Evolutionary conservation across 2,113 vertebrate species (phyloP).

Genomic region (Grammomys surdaster): DNA sequence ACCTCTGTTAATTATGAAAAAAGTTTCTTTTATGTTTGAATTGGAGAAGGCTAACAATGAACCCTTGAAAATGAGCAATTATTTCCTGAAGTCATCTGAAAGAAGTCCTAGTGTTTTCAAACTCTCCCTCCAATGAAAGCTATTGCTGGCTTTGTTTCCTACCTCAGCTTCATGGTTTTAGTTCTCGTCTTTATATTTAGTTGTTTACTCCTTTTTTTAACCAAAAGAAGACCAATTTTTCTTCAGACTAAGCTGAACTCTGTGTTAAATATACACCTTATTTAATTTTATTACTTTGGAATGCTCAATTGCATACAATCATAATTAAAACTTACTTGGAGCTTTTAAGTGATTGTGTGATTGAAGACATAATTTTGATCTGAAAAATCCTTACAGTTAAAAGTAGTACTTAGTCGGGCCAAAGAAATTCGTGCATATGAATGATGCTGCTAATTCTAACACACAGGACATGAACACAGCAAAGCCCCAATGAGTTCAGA

Average conservation of each 20-base stretch:
- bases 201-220: neutral
- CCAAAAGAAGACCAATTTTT: neutral
- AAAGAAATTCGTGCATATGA: neutral
- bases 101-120: neutral
- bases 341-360: neutral
- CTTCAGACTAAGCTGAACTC: neutral
- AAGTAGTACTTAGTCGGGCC: too few relatives aligned
- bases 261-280: neutral
- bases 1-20: neutral
- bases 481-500: neutral
- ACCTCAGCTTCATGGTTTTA: neutral
- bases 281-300: conserved; percentile 7
- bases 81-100: neutral
- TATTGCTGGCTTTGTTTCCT: neutral
- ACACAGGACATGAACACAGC: neutral
- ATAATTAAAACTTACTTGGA: neutral
- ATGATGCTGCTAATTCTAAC: neutral
- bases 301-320: neutral
- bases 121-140: neutral
- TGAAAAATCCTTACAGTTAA: neutral
- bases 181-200: neutral
- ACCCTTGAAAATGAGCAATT: neutral
- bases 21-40: neutral
- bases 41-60: neutral
- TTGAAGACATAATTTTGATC: neutral